These are phyloP conservation scores for Leptothorax acervorum DNA, from an alignment of 2,888 invertebrate species.

Conservation along the genomic window DNA sequence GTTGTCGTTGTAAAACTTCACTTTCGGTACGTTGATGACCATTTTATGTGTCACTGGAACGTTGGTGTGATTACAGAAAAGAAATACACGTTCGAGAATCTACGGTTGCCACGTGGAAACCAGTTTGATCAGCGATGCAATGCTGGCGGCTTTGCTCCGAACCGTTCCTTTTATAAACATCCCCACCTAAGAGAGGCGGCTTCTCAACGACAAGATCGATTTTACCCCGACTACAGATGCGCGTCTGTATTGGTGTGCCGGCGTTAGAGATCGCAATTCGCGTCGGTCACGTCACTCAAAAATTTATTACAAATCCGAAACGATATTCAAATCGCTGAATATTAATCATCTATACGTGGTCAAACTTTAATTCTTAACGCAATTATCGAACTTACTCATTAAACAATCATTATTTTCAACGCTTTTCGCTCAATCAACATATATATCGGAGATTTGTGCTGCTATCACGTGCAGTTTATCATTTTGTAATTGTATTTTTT, in stretches of 20 bases:
- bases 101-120: background rate
- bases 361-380: background rate
- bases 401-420: background rate
- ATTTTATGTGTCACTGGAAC: constrained; percentile 65
- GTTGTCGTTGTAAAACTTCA: constrained; percentile 86
- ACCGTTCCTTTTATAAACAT: constrained; percentile 63
- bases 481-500: background rate
- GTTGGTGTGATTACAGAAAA: background rate
- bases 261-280: background rate
- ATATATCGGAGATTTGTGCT: background rate
- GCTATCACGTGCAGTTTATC: background rate
- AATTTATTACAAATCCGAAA: background rate
- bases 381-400: background rate
- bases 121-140: background rate
- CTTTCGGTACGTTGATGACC: constrained; percentile 80
- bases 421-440: background rate
- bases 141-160: constrained; percentile 20
- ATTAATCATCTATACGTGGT: background rate
- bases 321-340: background rate
- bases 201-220: constrained; percentile 1
- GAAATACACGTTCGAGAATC: background rate
- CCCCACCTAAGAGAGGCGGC: background rate
- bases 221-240: background rate
- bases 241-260: background rate
- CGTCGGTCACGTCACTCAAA: background rate